phyloP scores from a whole-genome alignment of 2,888 invertebrate species.

The Stratiomys singularior region DNA sequence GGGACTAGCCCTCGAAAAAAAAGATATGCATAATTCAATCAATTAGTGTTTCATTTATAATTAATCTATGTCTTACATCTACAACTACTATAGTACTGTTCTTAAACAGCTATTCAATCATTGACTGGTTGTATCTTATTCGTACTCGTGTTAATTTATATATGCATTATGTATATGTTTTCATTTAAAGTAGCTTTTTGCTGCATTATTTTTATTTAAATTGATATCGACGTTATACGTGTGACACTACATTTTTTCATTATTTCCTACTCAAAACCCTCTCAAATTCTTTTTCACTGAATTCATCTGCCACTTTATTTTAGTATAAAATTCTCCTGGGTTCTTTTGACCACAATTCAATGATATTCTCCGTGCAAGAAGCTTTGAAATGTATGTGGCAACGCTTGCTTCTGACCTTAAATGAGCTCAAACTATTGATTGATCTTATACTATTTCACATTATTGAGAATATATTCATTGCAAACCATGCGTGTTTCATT shows the following conservation, averaged over 20 bases:
- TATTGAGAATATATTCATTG: too few relatives aligned
- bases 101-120: constrained; percentile 36
- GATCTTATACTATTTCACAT: too few relatives aligned
- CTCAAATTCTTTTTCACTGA: neutral
- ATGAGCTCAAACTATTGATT: too few relatives aligned
- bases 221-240: constrained; percentile 31
- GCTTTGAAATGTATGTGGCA: too few relatives aligned
- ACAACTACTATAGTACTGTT: constrained; percentile 26
- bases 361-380: too few relatives aligned
- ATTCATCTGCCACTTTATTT: too few relatives aligned
- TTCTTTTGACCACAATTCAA: too few relatives aligned
- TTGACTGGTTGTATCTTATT: constrained; percentile 17
- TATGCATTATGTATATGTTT: neutral
- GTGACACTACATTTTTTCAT: neutral
- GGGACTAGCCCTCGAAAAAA: neutral
- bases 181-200: neutral
- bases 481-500: too few relatives aligned
- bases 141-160: constrained; percentile 4
- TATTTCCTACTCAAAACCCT: too few relatives aligned
- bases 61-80: constrained; percentile 26
- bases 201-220: neutral
- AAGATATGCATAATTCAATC: neutral
- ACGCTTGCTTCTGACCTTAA: too few relatives aligned
- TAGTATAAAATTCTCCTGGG: too few relatives aligned
- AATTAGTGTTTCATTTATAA: constrained; percentile 27